phyloP scores from a whole-genome alignment of 2,888 invertebrate genomes.

The Drosophila kanekoi region DNA sequence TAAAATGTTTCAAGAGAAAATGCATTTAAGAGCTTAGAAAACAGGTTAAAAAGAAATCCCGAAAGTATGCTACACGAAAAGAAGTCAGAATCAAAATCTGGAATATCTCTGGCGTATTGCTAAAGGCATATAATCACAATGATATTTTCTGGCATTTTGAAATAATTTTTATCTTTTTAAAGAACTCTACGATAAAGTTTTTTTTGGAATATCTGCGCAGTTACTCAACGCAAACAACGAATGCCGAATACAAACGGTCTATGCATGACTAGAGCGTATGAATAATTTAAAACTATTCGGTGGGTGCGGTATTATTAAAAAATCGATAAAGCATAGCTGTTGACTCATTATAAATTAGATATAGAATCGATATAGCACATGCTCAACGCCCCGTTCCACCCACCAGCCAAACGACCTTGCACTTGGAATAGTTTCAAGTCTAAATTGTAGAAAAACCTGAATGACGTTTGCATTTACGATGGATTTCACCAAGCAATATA shows the following conservation, averaged over 20 bases:
- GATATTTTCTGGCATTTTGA: background rate
- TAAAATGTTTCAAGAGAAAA: no score
- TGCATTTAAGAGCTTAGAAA: background rate
- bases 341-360: constrained; percentile 55
- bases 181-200: no score
- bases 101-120: background rate
- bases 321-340: constrained; percentile 59
- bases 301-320: constrained; percentile 34
- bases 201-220: constrained; percentile 4
- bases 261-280: constrained; percentile 32
- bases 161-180: constrained; percentile 7
- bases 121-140: background rate
- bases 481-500: constrained; percentile 1
- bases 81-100: background rate
- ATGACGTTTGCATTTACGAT: constrained; percentile 5
- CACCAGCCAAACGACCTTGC: constrained; percentile 46
- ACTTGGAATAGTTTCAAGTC: constrained; percentile 32
- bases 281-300: constrained; percentile 61
- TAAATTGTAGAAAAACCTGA: background rate
- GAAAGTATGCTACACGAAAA: constrained; percentile 26
- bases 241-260: background rate
- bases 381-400: constrained; percentile 2
- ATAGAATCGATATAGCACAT: constrained; percentile 44
- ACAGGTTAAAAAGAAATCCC: background rate
- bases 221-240: constrained; percentile 9